A percentile compares a stretch with the other conserved stretches of the same genome.
Conservation (phyloP, 2,888 invertebrate species). For the Athetis lepigone region DNA sequence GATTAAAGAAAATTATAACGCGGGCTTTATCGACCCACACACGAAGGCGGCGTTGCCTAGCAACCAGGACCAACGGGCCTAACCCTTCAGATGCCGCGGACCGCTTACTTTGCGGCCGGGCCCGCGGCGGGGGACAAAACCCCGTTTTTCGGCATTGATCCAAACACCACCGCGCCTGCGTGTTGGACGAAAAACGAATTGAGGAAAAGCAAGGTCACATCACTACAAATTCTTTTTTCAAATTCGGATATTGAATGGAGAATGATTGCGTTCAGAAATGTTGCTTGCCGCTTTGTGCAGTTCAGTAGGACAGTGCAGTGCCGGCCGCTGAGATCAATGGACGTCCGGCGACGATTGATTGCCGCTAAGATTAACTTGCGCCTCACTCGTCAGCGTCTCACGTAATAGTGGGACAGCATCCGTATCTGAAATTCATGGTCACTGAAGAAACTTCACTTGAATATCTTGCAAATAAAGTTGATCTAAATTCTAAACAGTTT, state of each 20-base stretch:
- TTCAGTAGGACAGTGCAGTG: slow-evolving; percentile 78
- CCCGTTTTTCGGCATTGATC: slow-evolving; percentile 90
- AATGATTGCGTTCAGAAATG: slow-evolving; percentile 82
- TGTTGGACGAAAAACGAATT: slow-evolving; percentile 87
- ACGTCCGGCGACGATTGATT: slow-evolving; percentile 53
- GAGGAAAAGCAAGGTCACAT: slow-evolving; percentile 88
- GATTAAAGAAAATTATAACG: slow-evolving; percentile 88
- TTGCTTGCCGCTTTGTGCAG: slow-evolving; percentile 74
- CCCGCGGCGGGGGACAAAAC: slow-evolving; percentile 77
- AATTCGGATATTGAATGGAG: slow-evolving; percentile 89
- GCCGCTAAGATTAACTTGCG: slow-evolving; percentile 33
- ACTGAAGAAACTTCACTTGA: not conserved
- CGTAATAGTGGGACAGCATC: not conserved
- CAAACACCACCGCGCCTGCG: slow-evolving; percentile 86
- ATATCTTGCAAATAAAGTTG: not conserved
- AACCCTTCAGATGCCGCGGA: slow-evolving; percentile 89
- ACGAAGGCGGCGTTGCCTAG: slow-evolving; percentile 85
- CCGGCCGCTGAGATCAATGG: slow-evolving; percentile 47
- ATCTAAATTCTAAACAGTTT: not conserved
- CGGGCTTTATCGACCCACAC: slow-evolving; percentile 83
- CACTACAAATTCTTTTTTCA: slow-evolving; percentile 88
- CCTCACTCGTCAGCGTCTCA: slow-evolving; percentile 16
- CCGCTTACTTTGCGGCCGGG: slow-evolving; percentile 85
- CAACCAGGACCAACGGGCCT: slow-evolving; percentile 80
- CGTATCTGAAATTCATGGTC: not conserved